phyloP scores from a whole-genome alignment of 2,888 invertebrate species.

The Melieria crassipennis region DNA sequence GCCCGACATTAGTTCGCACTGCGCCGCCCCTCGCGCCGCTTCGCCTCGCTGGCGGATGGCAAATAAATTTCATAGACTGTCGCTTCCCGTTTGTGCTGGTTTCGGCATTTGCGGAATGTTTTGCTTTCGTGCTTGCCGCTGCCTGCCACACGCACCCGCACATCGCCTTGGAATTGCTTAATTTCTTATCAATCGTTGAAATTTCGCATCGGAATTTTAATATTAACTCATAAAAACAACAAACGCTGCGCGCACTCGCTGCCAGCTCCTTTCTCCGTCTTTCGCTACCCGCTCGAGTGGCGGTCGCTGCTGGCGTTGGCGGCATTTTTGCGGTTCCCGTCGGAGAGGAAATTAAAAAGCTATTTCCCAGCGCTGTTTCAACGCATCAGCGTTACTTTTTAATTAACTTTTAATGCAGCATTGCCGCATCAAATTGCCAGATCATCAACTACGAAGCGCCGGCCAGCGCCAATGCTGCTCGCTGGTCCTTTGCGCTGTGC shows the following conservation, averaged over 20 bases:
- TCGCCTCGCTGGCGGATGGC: neutral
- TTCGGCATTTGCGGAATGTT: too few relatives aligned
- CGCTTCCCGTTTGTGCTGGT: neutral
- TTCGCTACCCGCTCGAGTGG: neutral
- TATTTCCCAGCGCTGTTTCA: slow-evolving; percentile 19
- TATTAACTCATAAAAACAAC: slow-evolving; percentile 15
- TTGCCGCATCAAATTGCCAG: slow-evolving; percentile 13
- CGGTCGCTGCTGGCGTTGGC: neutral
- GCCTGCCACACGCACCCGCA: neutral
- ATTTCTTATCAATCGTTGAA: slow-evolving; percentile 17
- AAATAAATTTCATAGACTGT: slow-evolving; percentile 16
- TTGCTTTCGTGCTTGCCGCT: neutral
- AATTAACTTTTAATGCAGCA: slow-evolving; percentile 33
- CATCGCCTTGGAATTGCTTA: slow-evolving; percentile 1
- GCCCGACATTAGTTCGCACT: slow-evolving; percentile 1
- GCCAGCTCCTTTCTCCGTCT: neutral
- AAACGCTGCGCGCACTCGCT: neutral
- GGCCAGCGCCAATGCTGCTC: too few relatives aligned
- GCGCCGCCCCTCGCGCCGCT: neutral
- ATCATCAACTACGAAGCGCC: neutral
- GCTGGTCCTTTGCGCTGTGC: too few relatives aligned
- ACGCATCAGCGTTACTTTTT: slow-evolving; percentile 11
- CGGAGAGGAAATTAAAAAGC: slow-evolving; percentile 26
- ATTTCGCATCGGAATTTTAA: slow-evolving; percentile 13
- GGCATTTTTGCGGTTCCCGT: slow-evolving; percentile 25